Base-by-base conservation (phyloP, 2,113 vertebrate genomes). In the Ceuthmochares aereus region DNA sequence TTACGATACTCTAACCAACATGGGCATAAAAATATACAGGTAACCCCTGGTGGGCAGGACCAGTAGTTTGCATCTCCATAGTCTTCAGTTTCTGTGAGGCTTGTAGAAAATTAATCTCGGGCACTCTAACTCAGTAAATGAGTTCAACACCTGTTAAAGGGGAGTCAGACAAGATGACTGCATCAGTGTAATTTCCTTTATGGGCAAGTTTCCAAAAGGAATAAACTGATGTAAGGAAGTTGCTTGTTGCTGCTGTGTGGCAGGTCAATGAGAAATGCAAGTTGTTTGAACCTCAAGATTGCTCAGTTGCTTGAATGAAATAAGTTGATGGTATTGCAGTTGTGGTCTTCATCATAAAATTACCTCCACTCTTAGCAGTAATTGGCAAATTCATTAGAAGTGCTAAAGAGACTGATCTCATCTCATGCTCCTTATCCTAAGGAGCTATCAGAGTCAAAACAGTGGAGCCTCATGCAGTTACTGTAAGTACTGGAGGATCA, bases 391-490 rank as follows among this genome's bases (percentile, higher is more conserved):
- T 87, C 36, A 69, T 87, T 54, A 83, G 79, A 80, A 70, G 45
- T 55, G 59, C 63, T 78, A 68, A 81, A 85, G 59, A 77, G 34
- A 69, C 15, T 0, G 0, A 81, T 81, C 83, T 93, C 85, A 37
- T 89, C 67, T 95, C 52, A 20, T 15, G 56, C 47, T 84, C 47
- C 84, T 93, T 89, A 81, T 55, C 86, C 84, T 79, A 75, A 92
- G 86, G 59, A 86, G 72, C 92, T 84, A 30, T 91, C 64, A 16
- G 54, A 94, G 64, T 27, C 64, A 78, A 56, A 84, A 42, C 37
- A 72, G 73, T 69, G 91, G 87, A 67, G 60, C 73, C 42, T 94
- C 64, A 87, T 87, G 60, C 81, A 76, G 87, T 94, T 82, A 95
- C 76, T 72, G 4, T 67, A 78, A 92, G 76, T 72, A 55, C 80